Base-by-base conservation (phyloP, 2,888 invertebrate genomes). In the Lochmaea crataegi region DNA sequence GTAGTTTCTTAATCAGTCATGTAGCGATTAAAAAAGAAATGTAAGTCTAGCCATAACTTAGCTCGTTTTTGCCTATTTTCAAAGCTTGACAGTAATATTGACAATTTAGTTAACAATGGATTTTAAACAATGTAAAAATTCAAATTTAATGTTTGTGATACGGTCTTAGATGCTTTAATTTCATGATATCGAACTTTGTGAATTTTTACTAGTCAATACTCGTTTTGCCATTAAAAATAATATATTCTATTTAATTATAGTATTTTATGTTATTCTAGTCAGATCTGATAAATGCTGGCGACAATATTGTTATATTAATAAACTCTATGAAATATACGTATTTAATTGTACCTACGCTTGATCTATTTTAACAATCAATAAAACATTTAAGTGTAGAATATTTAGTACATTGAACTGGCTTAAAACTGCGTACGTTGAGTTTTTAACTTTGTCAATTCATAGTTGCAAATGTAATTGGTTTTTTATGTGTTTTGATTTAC, bases 181-280 rank as follows among this genome's bases (percentile, higher is more conserved):
- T 10, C 9, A 61, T 41, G 6, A 61, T 41, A 61, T 63, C 58
- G 18, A 53, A 53, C 7, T n/a, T 48, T 53, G 58, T 58, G 58
- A 66, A 66, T 53, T 26, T 41, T 66, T 67, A 38, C 67, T 67
- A 67, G 67, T 67, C 67, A 57, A 26, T 65, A 65, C 65, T 51
- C 38, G 26, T 16, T 38, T 65, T 57, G 57, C 65, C 22, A 53
- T 53, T 9, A 26, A 45, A 14, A 26, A 26, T 65, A 38, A 32
- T 53, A 32, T n/a, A 48, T 63, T 48, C 1, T 16, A 53, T 16
- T 53, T 3, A 18, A 64, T 18, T 41, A n/a, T 41, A 41, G 38
- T 63, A 41, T 41, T 63, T 63, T 41, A 41, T 51, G 48, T 53
- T 56, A 58, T 58, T 67, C 58, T 67, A 67, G 67, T 67, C 67